phyloP scores from a whole-genome alignment of 2,113 vertebrate genomes.

The Saguinus midas region DNA sequence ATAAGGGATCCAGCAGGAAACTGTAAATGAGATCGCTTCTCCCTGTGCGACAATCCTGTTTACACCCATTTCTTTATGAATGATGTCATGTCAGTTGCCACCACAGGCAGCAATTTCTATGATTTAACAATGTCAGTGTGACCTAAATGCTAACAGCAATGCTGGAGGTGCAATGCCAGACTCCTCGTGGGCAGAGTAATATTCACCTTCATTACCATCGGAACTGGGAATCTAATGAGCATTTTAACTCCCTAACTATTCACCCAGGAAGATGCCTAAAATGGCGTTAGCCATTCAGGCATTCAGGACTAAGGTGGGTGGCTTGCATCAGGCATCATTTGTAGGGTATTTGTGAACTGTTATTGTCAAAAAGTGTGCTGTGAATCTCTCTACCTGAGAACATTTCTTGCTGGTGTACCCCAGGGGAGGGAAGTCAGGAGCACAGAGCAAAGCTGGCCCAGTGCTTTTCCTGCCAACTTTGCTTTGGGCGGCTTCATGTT shows the following conservation, averaged over 20 bases:
- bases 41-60: slow-evolving; percentile 9
- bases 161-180: not conserved
- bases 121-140: slow-evolving; percentile 66
- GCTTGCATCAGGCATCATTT: not conserved
- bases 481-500: slow-evolving; percentile 40
- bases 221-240: slow-evolving; percentile 39
- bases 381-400: slow-evolving; percentile 21
- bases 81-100: slow-evolving; percentile 7
- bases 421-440: not conserved
- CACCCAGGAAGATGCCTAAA: slow-evolving; percentile 34
- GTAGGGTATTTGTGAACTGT: slow-evolving; percentile 23
- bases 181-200: not conserved
- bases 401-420: not conserved
- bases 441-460: not conserved
- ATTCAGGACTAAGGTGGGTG: not conserved
- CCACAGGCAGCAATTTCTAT: slow-evolving; percentile 61
- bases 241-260: slow-evolving; percentile 38
- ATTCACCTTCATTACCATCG: not conserved
- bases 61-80: slow-evolving; percentile 69
- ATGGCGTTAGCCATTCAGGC: not conserved
- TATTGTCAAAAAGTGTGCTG: slow-evolving; percentile 7
- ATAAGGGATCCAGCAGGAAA: slow-evolving; percentile 67
- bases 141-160: slow-evolving; percentile 4
- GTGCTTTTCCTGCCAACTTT: slow-evolving; percentile 6
- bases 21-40: slow-evolving; percentile 76